Base-by-base conservation (phyloP, 2,797 vertebrate species). In the Sebastes reedi region DNA sequence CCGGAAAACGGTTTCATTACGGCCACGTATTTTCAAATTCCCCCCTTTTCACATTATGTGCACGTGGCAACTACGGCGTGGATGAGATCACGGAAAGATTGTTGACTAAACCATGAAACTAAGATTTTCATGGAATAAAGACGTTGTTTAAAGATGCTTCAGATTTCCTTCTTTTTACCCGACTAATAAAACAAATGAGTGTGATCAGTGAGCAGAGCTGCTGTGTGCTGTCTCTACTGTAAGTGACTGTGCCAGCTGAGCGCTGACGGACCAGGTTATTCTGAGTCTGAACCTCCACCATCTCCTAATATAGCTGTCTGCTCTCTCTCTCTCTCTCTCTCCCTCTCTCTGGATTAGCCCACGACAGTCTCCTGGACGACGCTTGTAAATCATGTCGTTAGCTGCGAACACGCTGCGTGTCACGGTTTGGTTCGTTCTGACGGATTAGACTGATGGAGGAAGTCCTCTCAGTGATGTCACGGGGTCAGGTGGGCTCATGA, bases 231-330 rank as follows among this genome's bases (percentile, higher is more conserved):
- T 30, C 67, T 80, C 13, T 56, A 32, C 70, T 64, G 64, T 88
- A 89, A 92, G 82, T 83, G 90, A 89, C 85, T 72, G 84, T 22
- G 79, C 84, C 88, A 92, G 89, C 90, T 91, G 90, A 91, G 67
- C 82, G 67, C 91, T 89, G 93, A 94, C 89, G 67, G 84, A 75
- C 70, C 75, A 39, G 77, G 89, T 91, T 94, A 94, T 94, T 94
- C 93, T 93, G 87, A 89, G 91, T 78, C 55, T 80, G 64, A 70
- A 70, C 42, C 73, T 16, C 77, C 90, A 91, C 75, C 93, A 91
- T 91, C 85, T 94, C 95, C 95, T 95, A 94, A 96, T 95, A 95
- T 95, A 94, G 94, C 5, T 20, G 56, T 36, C 72, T 69, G 70
- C 75, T 70, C 79, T 32, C 84, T 42, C 60, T 16, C 58, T 24